Evolutionary conservation across 2,113 vertebrate species (phyloP).

Genomic region (Cebus imitator): DNA sequence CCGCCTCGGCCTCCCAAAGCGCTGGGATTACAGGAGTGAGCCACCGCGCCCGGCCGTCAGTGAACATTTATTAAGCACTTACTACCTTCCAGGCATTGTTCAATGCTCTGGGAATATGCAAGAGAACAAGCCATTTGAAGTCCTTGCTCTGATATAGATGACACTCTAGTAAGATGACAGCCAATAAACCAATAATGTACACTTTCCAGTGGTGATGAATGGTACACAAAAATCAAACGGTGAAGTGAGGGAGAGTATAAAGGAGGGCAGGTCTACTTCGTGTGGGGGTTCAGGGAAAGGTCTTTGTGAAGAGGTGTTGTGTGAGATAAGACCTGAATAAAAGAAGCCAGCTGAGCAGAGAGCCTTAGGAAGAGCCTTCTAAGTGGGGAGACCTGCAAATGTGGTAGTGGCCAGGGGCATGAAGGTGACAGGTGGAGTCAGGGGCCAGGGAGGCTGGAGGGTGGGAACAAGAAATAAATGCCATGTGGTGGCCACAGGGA

Average conservation of each 20-base stretch:
- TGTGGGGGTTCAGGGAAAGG: too few relatives aligned
- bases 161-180: not conserved
- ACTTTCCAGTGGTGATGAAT: not conserved
- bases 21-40: too few relatives aligned
- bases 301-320: not conserved
- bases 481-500: not conserved
- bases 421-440: not conserved
- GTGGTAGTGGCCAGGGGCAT: fast-evolving
- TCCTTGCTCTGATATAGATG: not conserved
- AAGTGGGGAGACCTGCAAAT: not conserved
- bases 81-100: not conserved
- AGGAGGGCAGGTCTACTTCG: not conserved
- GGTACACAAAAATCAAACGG: not conserved
- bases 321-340: not conserved
- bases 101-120: not conserved
- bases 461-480: not conserved
- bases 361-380: not conserved
- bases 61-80: not conserved
- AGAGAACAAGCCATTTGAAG: not conserved
- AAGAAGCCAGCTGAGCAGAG: not conserved
- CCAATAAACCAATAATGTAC: not conserved
- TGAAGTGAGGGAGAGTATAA: not conserved
- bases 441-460: not conserved
- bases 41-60: not conserved
- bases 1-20: too few relatives aligned